phyloP scores from a whole-genome alignment of 2,797 vertebrate genomes.

The Paguma larvata region DNA sequence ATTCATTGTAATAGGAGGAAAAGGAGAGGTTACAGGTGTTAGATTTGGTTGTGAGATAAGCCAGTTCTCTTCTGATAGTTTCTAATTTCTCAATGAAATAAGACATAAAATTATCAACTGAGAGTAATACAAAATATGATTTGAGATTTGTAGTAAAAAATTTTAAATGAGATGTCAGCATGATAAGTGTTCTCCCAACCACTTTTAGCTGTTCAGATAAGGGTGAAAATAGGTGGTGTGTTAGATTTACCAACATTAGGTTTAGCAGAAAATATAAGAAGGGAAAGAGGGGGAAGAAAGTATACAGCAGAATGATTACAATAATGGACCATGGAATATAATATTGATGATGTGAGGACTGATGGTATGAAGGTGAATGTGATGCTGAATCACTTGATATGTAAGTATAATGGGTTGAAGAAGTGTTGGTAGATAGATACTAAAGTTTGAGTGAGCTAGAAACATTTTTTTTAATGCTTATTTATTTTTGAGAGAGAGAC shows the following conservation, averaged over 20 bases:
- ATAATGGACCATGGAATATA: neutral
- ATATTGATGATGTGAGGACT: neutral
- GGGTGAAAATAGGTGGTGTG: neutral
- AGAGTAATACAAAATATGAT: neutral
- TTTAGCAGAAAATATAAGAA: neutral
- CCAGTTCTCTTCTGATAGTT: neutral
- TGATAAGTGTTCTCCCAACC: neutral
- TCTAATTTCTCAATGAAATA: conserved; percentile 38
- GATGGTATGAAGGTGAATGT: neutral
- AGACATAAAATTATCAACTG: neutral
- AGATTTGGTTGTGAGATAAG: conserved; percentile 16
- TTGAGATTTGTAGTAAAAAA: conserved; percentile 35
- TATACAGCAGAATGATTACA: neutral
- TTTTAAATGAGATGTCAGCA: neutral
- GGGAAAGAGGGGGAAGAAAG: neutral
- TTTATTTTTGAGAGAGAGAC: too few relatives aligned
- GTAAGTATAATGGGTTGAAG: neutral
- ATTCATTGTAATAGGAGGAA: neutral
- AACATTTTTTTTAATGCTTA: neutral
- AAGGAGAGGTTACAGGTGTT: neutral
- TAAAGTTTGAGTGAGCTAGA: neutral
- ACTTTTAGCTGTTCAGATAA: neutral
- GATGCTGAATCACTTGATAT: neutral
- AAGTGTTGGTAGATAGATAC: neutral
- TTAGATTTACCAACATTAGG: neutral